phyloP scores from a whole-genome alignment of 2,797 vertebrate species.

The Pangasius sanitwongsei region DNA sequence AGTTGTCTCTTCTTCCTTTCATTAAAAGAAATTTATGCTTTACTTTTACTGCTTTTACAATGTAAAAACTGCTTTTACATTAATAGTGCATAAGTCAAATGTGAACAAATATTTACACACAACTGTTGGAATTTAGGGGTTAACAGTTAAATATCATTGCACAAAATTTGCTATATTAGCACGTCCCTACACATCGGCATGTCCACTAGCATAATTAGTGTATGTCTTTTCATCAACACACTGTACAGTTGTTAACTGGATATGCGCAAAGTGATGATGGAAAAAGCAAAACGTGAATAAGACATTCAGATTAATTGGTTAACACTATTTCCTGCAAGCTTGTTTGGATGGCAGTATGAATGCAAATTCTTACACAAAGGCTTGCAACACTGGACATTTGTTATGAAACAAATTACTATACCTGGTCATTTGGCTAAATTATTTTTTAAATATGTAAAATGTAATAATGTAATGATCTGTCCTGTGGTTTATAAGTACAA shows the following conservation, averaged over 20 bases:
- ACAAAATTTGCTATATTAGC: background rate
- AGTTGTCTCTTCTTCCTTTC: slow-evolving; percentile 64
- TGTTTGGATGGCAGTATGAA: background rate
- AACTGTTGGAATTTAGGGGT: background rate
- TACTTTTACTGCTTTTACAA: too few relatives aligned
- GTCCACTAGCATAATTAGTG: background rate
- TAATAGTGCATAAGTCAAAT: background rate
- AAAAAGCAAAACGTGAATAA: background rate
- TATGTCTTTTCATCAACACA: background rate
- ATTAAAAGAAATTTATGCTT: background rate
- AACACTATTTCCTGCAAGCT: background rate
- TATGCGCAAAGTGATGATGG: background rate
- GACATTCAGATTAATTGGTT: background rate
- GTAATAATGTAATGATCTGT: background rate
- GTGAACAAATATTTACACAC: background rate
- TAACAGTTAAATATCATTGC: background rate
- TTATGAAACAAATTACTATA: background rate
- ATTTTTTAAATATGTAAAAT: background rate
- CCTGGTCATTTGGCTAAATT: background rate
- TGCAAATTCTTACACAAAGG: slow-evolving; percentile 26
- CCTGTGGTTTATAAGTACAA: background rate
- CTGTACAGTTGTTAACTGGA: background rate
- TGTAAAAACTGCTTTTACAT: background rate
- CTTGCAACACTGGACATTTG: background rate
- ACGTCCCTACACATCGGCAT: background rate